These are phyloP conservation scores for Trissolcus basalis DNA, from an alignment of 1,140 invertebrate species.

Conservation along the genomic window DNA sequence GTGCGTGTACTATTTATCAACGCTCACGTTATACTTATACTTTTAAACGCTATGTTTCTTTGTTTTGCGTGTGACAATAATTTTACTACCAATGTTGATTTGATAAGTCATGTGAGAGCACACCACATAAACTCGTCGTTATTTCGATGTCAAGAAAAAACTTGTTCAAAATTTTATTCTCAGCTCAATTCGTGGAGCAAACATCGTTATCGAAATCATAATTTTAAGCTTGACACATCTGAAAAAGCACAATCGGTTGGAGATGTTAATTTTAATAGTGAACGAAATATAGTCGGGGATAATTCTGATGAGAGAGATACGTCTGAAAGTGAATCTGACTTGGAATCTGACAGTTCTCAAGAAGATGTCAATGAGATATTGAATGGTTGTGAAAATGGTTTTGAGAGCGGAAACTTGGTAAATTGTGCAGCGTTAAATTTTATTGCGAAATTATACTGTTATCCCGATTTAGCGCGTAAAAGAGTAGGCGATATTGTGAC, in stretches of 20 bases:
- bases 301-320: not conserved
- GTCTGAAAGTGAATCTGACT: not conserved
- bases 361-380: not conserved
- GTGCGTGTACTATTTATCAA: too few species aligned
- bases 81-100: not conserved
- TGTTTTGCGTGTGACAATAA: slow-evolving; percentile 5
- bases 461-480: slow-evolving; percentile 2
- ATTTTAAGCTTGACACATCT: not conserved
- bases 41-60: not conserved
- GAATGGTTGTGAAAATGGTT: too few species aligned
- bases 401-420: too few species aligned
- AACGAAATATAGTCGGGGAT: not conserved
- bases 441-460: slow-evolving; percentile 14
- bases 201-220: slow-evolving; percentile 6
- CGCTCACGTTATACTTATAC: not conserved
- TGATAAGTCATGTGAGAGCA: slow-evolving; percentile 11
- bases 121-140: not conserved
- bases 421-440: slow-evolving; percentile 1
- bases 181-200: slow-evolving; percentile 8
- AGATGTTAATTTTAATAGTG: not conserved
- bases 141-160: slow-evolving; percentile 3
- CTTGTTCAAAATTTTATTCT: slow-evolving; percentile 4
- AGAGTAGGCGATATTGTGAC: slow-evolving; percentile 4
- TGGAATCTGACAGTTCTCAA: not conserved
- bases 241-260: not conserved